phyloP scores from a whole-genome alignment of 2,888 invertebrate genomes.

The Apamea epomidion region DNA sequence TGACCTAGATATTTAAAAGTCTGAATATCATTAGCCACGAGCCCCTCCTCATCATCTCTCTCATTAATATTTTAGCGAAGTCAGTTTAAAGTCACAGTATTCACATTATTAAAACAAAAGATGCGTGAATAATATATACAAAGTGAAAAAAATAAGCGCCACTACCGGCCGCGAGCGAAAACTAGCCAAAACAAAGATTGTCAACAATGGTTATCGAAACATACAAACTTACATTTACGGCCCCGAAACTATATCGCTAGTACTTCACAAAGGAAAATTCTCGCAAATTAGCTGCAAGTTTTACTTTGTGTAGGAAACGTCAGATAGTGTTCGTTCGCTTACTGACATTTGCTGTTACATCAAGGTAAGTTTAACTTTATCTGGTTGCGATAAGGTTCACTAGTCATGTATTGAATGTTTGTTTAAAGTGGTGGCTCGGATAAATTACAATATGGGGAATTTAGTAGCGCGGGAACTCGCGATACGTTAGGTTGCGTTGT shows the following conservation, averaged over 20 bases:
- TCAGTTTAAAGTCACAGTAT: neutral
- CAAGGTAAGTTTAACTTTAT: conserved; percentile 58
- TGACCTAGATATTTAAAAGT: no score
- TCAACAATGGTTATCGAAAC: conserved; percentile 61
- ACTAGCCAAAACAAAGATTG: conserved; percentile 52
- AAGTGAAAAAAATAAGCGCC: conserved; percentile 17
- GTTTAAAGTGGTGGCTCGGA: conserved; percentile 31
- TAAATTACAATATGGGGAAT: conserved; percentile 56
- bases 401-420: neutral
- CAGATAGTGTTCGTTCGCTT: conserved; percentile 55
- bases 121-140: neutral
- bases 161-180: conserved; percentile 3
- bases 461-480: conserved; percentile 84
- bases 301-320: conserved; percentile 66
- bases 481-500: conserved; percentile 63
- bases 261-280: conserved; percentile 51
- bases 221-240: conserved; percentile 61
- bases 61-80: neutral
- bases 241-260: conserved; percentile 29
- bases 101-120: neutral
- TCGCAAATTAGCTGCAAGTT: conserved; percentile 39
- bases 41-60: neutral
- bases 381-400: neutral
- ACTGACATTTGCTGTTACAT: conserved; percentile 11
- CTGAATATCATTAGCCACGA: neutral